phyloP scores from a whole-genome alignment of 1,140 invertebrate species.

The Bursaphelenchus mucronatus region DNA sequence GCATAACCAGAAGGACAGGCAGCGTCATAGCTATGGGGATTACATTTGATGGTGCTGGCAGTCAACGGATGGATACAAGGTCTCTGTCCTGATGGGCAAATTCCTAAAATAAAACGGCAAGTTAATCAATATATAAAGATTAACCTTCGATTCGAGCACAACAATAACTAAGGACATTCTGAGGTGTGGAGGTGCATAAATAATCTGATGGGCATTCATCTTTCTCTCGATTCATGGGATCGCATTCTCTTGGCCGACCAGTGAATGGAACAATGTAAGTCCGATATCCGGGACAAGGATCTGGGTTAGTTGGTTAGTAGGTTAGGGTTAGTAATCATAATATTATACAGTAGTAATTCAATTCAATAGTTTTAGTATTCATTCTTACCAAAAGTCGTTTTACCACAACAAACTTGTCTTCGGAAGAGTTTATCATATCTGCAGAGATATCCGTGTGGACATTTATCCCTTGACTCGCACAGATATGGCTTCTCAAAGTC shows the following conservation, averaged over 20 bases:
- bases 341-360: background rate
- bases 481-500: slow-evolving; percentile 16
- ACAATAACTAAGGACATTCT: slow-evolving; percentile 20
- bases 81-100: slow-evolving; percentile 21
- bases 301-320: slow-evolving; percentile 13
- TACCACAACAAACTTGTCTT: slow-evolving; percentile 20
- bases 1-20: slow-evolving; percentile 19
- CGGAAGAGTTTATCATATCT: slow-evolving; percentile 14
- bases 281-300: slow-evolving; percentile 14
- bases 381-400: slow-evolving; percentile 8
- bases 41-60: slow-evolving; percentile 25
- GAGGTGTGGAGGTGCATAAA: slow-evolving; percentile 13
- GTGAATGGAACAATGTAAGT: slow-evolving; percentile 12
- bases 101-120: slow-evolving; percentile 4
- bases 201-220: slow-evolving; percentile 16
- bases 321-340: background rate
- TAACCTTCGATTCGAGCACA: slow-evolving; percentile 20
- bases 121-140: background rate
- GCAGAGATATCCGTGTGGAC: slow-evolving; percentile 21
- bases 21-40: slow-evolving; percentile 21
- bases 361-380: background rate
- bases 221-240: slow-evolving; percentile 7
- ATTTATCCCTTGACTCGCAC: slow-evolving; percentile 14
- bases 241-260: slow-evolving; percentile 1
- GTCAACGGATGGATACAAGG: slow-evolving; percentile 29